These are phyloP conservation scores for Hydropsyche betteni DNA, from an alignment of 2,888 invertebrate species.

Conservation along the genomic window DNA sequence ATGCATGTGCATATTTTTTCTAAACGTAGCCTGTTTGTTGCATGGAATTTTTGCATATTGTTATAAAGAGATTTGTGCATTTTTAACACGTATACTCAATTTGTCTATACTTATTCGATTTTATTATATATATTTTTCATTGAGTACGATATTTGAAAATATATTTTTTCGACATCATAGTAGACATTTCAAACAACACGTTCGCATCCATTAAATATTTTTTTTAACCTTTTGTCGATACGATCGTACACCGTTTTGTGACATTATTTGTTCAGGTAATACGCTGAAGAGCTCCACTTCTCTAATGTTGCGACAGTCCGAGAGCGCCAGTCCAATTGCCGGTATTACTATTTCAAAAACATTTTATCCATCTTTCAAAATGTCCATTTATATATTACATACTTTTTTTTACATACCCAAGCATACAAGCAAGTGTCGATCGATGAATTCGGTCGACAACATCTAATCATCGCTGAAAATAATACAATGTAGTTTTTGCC, in stretches of 20 bases:
- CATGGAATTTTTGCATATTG: not conserved
- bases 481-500: constrained; percentile 2
- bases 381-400: constrained; percentile 17
- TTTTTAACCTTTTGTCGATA: not conserved
- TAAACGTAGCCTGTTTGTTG: not conserved
- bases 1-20: not conserved
- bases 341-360: constrained; percentile 58
- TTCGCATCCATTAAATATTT: too few relatives aligned
- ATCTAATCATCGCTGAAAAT: not conserved
- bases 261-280: constrained; percentile 50
- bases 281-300: constrained; percentile 74
- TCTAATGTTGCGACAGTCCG: constrained; percentile 72
- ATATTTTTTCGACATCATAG: not conserved
- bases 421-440: not conserved
- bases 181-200: not conserved
- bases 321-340: constrained; percentile 71
- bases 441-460: constrained; percentile 39
- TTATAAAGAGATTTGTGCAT: constrained; percentile 1
- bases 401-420: constrained; percentile 6
- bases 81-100: not conserved
- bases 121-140: constrained; percentile 4
- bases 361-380: constrained; percentile 30
- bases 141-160: not conserved
- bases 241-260: constrained; percentile 31
- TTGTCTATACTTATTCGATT: not conserved